Base-by-base conservation (phyloP, 1,140 invertebrate genomes). In the Lethocerus indicus region DNA sequence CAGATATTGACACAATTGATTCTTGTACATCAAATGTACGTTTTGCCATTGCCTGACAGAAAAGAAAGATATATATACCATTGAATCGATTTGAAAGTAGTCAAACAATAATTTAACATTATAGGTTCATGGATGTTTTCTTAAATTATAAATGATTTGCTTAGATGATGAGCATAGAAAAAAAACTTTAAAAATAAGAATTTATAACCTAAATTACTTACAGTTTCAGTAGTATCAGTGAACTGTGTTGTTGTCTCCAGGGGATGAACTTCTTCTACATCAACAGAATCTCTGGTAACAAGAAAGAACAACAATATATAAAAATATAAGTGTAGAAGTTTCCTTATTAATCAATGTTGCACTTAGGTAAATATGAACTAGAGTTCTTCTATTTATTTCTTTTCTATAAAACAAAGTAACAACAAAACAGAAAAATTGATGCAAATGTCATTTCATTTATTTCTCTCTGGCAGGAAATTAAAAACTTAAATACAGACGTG, bases 1-100 rank as follows among this genome's bases (percentile, higher is more conserved):
- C 75, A 52, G 74, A 71, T n/a, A 26, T 35, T 14, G 73, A 77
- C 54, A 66, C 64, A 3, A 80, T 61, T 46, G 73, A 63, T 54
- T 78, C 73, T 55, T 73, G 71, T 32, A 57, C 44, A 29, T 57
- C 56, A 24, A 50, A 40, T 24, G 43, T 52, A 28, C 41, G 47
- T 35, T 53, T 44, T 5, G 56, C 56, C 42, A 37, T 54, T 21
- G 40, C 52, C 55, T 56, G 28, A 16, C 29, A 50, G 27, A 36
- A 21, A 51, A 28, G 13, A 26, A 26, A 37, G 16, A 18, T 25
- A 39, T 23, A 32, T 24, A 29, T 21, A 18, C 18, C 21, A 18
- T 5, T 12, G 43, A 6, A 14, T 9, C 6, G 13, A 47, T 9
- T 47, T 32, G 3, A 24, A 49, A 16, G 7, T 27, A 49, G 35